Percentiles rank a stretch among this genome's conserved stretches.
phyloP scores from a whole-genome alignment of 2,113 vertebrate genomes.

The Triplophysa dalaica region DNA sequence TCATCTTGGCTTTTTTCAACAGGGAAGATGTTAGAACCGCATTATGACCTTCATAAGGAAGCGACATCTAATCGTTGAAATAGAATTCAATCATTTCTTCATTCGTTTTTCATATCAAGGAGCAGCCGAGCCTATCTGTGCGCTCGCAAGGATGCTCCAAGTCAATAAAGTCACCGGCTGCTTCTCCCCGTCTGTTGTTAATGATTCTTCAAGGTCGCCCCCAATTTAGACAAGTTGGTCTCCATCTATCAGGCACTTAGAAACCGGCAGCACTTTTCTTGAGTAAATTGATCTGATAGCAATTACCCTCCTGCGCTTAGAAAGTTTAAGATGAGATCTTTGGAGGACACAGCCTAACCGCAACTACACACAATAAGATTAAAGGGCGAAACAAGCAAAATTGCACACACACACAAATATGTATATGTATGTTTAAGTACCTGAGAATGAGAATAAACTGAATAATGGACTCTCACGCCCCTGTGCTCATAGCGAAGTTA shows the following conservation, averaged over 20 bases:
- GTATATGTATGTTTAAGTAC: neutral
- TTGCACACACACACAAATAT: neutral
- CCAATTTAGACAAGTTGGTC: slow-evolving; percentile 50
- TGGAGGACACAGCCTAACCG: slow-evolving; percentile 31
- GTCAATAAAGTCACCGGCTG: slow-evolving; percentile 40
- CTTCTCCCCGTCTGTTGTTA: slow-evolving; percentile 41
- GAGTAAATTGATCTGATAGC: slow-evolving; percentile 52
- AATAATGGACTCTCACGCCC: neutral
- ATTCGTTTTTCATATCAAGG: neutral
- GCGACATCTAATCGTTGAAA: neutral
- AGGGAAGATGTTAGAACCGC: neutral
- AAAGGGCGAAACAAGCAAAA: slow-evolving; percentile 11
- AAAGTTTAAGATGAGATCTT: slow-evolving; percentile 45
- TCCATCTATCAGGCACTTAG: slow-evolving; percentile 59
- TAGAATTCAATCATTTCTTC: slow-evolving; percentile 8
- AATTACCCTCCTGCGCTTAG: slow-evolving; percentile 43
- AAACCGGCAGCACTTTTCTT: slow-evolving; percentile 52
- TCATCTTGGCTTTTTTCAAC: neutral
- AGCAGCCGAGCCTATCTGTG: neutral
- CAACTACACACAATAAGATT: slow-evolving; percentile 3
- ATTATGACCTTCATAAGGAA: neutral
- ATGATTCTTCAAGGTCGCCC: slow-evolving; percentile 53
- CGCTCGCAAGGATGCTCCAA: neutral
- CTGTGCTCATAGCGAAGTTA: neutral
- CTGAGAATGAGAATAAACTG: slow-evolving; percentile 13